Evolutionary conservation across 2,888 invertebrate genomes (phyloP).

Genomic region (Elaeidobius kamerunicus): DNA sequence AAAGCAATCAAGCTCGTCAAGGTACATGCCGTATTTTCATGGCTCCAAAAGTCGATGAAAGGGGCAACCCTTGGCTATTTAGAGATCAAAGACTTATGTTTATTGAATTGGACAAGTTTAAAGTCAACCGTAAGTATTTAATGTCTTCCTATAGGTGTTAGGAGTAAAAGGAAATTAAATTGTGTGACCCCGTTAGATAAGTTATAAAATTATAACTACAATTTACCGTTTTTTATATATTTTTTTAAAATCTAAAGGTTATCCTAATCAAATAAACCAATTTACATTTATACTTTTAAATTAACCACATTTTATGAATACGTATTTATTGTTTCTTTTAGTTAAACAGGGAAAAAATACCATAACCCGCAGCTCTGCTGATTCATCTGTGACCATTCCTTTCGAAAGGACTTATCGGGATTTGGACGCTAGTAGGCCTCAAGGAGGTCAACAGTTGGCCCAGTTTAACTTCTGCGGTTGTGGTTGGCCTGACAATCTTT

Average conservation of each 20-base stretch:
- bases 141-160: too few species aligned
- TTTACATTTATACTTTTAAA: too few species aligned
- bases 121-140: too few species aligned
- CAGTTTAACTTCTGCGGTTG: conserved; percentile 83
- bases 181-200: too few species aligned
- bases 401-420: conserved; percentile 78
- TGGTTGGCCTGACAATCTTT: conserved; percentile 83
- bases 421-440: conserved; percentile 55
- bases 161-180: too few species aligned
- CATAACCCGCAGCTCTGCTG: conserved; percentile 61
- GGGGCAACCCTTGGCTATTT: conserved; percentile 60
- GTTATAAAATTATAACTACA: too few species aligned
- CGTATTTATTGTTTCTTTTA: too few species aligned
- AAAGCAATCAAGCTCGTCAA: too few species aligned
- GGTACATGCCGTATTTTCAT: conserved; percentile 70
- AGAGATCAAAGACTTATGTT: conserved; percentile 63
- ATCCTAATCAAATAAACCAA: too few species aligned
- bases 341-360: conserved; percentile 64
- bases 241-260: too few species aligned
- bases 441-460: conserved; percentile 52
- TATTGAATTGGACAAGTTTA: conserved; percentile 73
- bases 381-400: conserved; percentile 79
- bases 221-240: too few species aligned
- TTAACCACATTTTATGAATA: too few species aligned
- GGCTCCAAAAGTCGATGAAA: conserved; percentile 64